Evolutionary conservation across 2,797 vertebrate species (phyloP).

Genomic region (Pseudochirops corinnae): DNA sequence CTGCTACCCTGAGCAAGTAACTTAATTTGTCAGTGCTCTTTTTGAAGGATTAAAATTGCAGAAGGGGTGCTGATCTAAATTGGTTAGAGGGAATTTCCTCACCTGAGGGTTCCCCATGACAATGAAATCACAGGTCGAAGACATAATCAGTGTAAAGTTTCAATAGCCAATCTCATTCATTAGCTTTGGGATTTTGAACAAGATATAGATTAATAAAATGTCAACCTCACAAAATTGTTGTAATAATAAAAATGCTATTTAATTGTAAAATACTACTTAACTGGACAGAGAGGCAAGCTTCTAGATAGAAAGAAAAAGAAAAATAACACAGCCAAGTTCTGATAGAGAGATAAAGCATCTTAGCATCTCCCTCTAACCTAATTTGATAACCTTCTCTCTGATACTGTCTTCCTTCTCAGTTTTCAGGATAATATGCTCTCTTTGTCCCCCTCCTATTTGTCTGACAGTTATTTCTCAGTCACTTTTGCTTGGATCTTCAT

Average conservation of each 20-base stretch:
- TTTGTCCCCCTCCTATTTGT: background rate
- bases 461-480: background rate
- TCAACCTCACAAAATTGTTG: background rate
- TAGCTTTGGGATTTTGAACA: background rate
- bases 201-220: background rate
- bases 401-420: background rate
- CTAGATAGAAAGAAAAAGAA: background rate
- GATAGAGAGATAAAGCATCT: background rate
- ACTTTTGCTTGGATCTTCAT: background rate
- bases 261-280: background rate
- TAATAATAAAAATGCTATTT: background rate
- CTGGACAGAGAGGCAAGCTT: background rate
- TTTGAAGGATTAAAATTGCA: background rate
- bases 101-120: background rate
- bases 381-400: background rate
- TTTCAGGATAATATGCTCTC: background rate
- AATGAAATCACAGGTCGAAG: background rate
- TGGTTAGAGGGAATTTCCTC: background rate
- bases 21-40: background rate
- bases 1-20: background rate
- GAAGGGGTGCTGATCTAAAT: background rate
- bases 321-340: background rate
- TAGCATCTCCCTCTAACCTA: background rate
- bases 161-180: background rate
- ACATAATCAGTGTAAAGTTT: background rate